Evolutionary conservation across 1,140 invertebrate genomes (phyloP).

Genomic region (Drosophila sp.): DNA sequence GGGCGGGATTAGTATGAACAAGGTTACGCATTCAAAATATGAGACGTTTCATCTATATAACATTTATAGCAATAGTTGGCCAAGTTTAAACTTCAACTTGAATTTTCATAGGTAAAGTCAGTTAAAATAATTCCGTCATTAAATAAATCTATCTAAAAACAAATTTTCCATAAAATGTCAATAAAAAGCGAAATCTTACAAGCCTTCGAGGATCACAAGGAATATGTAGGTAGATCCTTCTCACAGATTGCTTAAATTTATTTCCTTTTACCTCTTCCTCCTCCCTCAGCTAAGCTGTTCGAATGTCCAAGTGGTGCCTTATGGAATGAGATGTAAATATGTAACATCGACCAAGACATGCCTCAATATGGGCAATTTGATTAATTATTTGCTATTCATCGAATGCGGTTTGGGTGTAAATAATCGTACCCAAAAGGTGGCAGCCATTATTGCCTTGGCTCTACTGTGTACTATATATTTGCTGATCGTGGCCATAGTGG

Average conservation of each 20-base stretch:
- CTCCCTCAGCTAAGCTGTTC: neutral
- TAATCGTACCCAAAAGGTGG: neutral
- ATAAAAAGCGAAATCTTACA: constrained; percentile 1
- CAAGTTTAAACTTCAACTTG: neutral
- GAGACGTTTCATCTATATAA: too few species aligned
- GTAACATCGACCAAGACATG: neutral
- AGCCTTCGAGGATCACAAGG: constrained; percentile 3
- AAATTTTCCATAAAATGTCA: neutral
- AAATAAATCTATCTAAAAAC: neutral
- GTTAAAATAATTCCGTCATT: neutral
- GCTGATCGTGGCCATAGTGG: neutral
- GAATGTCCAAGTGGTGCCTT: neutral
- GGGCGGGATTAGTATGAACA: too few species aligned
- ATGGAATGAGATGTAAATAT: neutral
- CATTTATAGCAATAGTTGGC: neutral
- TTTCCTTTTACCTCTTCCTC: neutral
- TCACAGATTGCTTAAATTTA: neutral
- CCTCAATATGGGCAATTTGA: neutral
- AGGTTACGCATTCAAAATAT: too few species aligned
- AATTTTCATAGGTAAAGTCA: neutral
- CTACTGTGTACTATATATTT: neutral
- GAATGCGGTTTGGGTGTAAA: constrained; percentile 4
- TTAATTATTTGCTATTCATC: constrained; percentile 2
- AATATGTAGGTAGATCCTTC: neutral
- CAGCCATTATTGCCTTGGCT: neutral